phyloP scores from a whole-genome alignment of 2,888 invertebrate species.

The Eurytoma adleriae region DNA sequence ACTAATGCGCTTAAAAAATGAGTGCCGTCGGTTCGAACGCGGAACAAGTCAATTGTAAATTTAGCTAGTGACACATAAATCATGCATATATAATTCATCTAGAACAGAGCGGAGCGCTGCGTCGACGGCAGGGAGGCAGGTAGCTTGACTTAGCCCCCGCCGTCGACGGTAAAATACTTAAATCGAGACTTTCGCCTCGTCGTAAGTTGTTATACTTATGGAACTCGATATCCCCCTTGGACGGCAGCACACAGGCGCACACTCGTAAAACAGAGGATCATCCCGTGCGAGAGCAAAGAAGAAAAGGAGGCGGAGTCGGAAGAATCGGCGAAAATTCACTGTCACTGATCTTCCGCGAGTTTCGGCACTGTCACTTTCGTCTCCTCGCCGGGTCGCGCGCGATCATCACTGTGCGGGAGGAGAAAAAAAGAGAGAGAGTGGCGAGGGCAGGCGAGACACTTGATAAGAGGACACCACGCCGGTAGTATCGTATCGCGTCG shows the following conservation, averaged over 20 bases:
- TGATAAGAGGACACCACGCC: not conserved
- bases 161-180: not conserved
- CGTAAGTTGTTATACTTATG: too few species aligned
- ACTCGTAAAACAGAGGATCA: too few species aligned
- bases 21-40: constrained; percentile 5
- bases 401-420: not conserved
- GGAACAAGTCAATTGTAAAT: constrained; percentile 32
- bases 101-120: not conserved
- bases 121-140: too few species aligned
- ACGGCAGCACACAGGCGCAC: too few species aligned
- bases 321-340: not conserved
- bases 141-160: too few species aligned
- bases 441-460: not conserved
- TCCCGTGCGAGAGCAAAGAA: too few species aligned
- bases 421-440: not conserved
- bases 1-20: not conserved
- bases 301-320: too few species aligned
- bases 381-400: too few species aligned
- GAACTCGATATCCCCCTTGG: too few species aligned
- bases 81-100: not conserved
- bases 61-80: constrained; percentile 42
- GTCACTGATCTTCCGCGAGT: not conserved
- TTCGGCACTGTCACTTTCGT: constrained; percentile 34
- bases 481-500: not conserved
- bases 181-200: not conserved